A percentile compares a stretch with the other conserved stretches of the same genome.
These are phyloP conservation scores for Halichoerus grypus DNA, from an alignment of 2,113 vertebrate genomes.

Conservation along the genomic window DNA sequence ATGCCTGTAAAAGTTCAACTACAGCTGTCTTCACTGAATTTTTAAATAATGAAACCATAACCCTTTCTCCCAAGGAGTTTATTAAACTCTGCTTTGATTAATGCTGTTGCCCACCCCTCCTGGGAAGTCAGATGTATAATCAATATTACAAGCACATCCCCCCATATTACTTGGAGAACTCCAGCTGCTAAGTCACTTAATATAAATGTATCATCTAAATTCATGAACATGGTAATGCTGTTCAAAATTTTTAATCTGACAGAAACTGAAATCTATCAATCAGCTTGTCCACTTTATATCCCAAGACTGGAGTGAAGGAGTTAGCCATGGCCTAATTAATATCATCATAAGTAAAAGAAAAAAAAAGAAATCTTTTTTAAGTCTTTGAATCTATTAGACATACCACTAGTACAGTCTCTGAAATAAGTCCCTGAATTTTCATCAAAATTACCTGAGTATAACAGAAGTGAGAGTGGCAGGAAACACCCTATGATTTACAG, in stretches of 20 bases:
- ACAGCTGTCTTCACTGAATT: constrained; percentile 62
- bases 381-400: background rate
- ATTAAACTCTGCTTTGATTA: constrained; percentile 81
- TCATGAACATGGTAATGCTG: constrained; percentile 59
- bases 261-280: constrained; percentile 71
- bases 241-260: constrained; percentile 74
- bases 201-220: constrained; percentile 71
- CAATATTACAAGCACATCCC: constrained; percentile 40
- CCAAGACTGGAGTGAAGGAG: background rate
- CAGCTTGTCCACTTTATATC: background rate
- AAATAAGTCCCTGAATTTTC: background rate
- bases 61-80: constrained; percentile 70
- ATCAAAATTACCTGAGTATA: background rate
- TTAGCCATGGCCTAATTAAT: constrained; percentile 28
- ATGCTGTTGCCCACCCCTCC: background rate
- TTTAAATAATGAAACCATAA: constrained; percentile 76
- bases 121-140: constrained; percentile 66
- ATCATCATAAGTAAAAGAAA: background rate
- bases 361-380: background rate
- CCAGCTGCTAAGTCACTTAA: constrained; percentile 66
- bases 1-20: constrained; percentile 71
- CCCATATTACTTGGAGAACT: constrained; percentile 28
- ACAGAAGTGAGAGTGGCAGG: background rate
- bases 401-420: background rate
- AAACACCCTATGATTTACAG: background rate